phyloP scores from a whole-genome alignment of 2,113 vertebrate genomes.

The Callorhinus ursinus region DNA sequence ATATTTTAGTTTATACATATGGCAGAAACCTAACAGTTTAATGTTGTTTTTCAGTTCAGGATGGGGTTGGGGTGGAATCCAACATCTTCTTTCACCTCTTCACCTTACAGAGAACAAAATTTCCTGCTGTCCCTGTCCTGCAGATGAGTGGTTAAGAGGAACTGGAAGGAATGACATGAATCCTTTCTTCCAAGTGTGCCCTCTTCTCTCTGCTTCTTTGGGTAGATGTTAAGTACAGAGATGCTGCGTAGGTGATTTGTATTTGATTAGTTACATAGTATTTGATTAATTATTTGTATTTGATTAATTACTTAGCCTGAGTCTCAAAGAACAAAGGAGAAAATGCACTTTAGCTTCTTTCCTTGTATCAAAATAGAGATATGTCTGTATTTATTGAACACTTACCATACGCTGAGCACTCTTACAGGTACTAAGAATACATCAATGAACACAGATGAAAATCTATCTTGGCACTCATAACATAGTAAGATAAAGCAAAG shows the following conservation, averaged over 20 bases:
- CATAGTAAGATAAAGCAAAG: not conserved
- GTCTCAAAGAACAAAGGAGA: not conserved
- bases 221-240: not conserved
- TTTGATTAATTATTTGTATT: not conserved
- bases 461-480: not conserved
- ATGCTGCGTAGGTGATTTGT: not conserved
- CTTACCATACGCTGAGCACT: not conserved
- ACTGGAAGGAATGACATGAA: not conserved
- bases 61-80: not conserved
- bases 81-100: not conserved
- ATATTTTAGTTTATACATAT: not conserved
- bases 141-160: not conserved
- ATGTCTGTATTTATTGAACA: not conserved
- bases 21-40: not conserved
- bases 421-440: not conserved
- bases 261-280: not conserved
- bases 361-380: not conserved
- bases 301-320: not conserved
- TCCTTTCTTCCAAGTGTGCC: not conserved
- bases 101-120: constrained; percentile 12
- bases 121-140: not conserved
- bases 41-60: constrained; percentile 39
- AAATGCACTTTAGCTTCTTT: not conserved
- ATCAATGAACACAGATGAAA: constrained; percentile 6
- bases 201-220: not conserved